Conservation (phyloP, 2,113 vertebrate species). For the Antidorcas marsupialis region DNA sequence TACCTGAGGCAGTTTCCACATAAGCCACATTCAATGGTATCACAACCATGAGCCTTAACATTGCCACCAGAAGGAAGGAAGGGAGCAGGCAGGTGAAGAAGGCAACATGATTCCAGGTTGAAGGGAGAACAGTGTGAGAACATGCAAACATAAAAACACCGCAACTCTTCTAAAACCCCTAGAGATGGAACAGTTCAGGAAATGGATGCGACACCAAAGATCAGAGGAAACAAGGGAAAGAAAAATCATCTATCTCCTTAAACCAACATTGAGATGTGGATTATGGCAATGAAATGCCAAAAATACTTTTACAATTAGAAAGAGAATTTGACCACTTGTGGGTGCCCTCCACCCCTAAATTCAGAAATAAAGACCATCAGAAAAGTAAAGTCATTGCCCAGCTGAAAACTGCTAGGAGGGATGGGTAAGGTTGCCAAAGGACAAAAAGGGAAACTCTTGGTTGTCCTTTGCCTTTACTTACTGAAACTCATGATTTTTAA, state of each 20-base stretch:
- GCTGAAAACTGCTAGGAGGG: neutral
- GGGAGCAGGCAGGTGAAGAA: conserved; percentile 41
- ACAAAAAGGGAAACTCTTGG: conserved; percentile 23
- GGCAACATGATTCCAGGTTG: conserved; percentile 25
- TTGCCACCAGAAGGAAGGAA: conserved; percentile 18
- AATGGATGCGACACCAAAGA: neutral
- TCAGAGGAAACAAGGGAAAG: conserved; percentile 7
- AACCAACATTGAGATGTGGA: conserved; percentile 27
- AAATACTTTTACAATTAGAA: neutral
- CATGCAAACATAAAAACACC: neutral
- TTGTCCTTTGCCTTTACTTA: conserved; percentile 42
- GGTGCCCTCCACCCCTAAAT: neutral
- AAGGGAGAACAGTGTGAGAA: conserved; percentile 45
- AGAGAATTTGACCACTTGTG: neutral
- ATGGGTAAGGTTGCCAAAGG: conserved; percentile 27
- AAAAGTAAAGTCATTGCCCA: conserved; percentile 17
- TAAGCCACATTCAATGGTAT: conserved; percentile 68
- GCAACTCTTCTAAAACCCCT: neutral
- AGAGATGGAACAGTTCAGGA: conserved; percentile 13
- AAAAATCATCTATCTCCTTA: neutral
- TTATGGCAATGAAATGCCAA: neutral
- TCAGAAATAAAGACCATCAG: conserved; percentile 31
- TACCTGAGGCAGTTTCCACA: conserved; percentile 69
- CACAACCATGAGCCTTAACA: conserved; percentile 78
- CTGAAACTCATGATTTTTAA: conserved; percentile 52